A percentile compares a stretch with the other conserved stretches of the same genome.
phyloP scores from a whole-genome alignment of 2,888 invertebrate species.

The Salticus scenicus region DNA sequence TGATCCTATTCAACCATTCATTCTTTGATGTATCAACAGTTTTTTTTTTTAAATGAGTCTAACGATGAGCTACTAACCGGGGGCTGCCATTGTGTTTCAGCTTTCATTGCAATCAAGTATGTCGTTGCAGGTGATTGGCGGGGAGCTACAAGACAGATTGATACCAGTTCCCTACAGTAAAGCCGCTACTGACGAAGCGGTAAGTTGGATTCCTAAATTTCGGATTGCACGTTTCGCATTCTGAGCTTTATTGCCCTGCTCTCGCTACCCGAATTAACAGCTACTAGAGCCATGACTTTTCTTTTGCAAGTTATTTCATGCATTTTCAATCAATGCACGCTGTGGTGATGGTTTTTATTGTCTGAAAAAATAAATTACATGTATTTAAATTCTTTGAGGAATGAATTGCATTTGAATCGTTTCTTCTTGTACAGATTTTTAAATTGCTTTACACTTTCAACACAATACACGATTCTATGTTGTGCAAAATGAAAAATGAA shows the following conservation, averaged over 20 bases:
- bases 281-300: conserved; percentile 9
- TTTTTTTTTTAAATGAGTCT: neutral
- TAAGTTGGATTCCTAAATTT: conserved; percentile 82
- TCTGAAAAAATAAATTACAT: no score
- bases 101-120: conserved; percentile 80
- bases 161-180: conserved; percentile 99
- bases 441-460: no score
- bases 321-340: conserved; percentile 2
- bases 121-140: conserved; percentile 99
- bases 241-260: conserved; percentile 10
- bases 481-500: no score
- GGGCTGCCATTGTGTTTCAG: conserved; percentile 78
- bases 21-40: conserved; percentile 3
- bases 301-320: neutral
- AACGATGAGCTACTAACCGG: conserved; percentile 61
- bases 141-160: conserved; percentile 99
- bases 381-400: no score
- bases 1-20: neutral
- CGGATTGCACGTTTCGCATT: conserved; percentile 72
- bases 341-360: neutral
- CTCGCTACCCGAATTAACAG: neutral
- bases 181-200: conserved; percentile 99
- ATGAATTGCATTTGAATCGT: no score
- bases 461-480: no score
- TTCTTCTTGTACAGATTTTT: no score